phyloP scores from a whole-genome alignment of 2,888 invertebrate species.

The Asteroscopus sphinx region DNA sequence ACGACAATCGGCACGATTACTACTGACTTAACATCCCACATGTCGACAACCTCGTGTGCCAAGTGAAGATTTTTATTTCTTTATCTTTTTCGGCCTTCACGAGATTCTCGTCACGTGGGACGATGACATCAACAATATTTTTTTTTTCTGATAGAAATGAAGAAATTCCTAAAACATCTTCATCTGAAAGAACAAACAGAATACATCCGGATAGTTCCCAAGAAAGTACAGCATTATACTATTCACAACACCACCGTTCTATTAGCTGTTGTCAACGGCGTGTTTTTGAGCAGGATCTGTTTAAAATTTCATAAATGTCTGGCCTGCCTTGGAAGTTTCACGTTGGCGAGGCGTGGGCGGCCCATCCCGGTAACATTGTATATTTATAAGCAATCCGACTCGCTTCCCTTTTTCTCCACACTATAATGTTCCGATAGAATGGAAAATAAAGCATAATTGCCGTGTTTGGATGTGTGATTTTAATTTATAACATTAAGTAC shows the following conservation, averaged over 20 bases:
- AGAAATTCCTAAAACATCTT: no score
- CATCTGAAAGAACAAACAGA: not conserved
- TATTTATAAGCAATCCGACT: constrained; percentile 72
- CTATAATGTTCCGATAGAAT: constrained; percentile 60
- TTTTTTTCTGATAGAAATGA: no score
- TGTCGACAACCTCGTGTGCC: no score
- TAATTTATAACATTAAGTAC: constrained; percentile 32
- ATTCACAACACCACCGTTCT: constrained; percentile 41
- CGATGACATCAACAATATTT: no score
- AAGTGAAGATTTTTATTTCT: no score
- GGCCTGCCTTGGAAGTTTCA: constrained; percentile 59
- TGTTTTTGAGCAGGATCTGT: constrained; percentile 47
- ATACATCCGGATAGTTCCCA: not conserved
- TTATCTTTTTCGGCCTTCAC: no score
- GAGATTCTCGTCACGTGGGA: no score
- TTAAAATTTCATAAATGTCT: constrained; percentile 72
- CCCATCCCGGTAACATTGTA: constrained; percentile 55
- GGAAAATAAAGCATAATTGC: constrained; percentile 40
- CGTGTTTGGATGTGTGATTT: constrained; percentile 14
- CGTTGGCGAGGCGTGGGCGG: constrained; percentile 60
- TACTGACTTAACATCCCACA: no score
- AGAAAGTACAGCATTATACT: constrained; percentile 26
- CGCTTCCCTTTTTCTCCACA: constrained; percentile 55
- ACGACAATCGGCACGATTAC: no score
- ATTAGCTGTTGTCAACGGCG: constrained; percentile 51